Evolutionary conservation across 2,888 invertebrate genomes (phyloP).

Genomic region (Rhorus exstirpatorius): DNA sequence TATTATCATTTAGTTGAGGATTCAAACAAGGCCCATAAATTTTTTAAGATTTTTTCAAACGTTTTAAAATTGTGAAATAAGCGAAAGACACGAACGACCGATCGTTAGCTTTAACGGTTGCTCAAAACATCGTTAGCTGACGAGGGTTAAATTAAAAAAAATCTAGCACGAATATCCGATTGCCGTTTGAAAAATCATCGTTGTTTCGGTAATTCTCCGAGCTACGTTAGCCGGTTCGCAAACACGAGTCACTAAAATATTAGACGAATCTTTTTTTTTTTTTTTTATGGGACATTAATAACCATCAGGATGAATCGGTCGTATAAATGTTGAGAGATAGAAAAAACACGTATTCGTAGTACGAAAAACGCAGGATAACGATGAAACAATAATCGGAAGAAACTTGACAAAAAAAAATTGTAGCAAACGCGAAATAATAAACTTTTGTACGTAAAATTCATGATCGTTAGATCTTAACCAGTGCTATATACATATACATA

Average conservation of each 20-base stretch:
- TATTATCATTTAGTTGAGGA: too few species aligned
- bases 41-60: too few species aligned
- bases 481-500: constrained; percentile 4
- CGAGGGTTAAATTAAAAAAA: too few species aligned
- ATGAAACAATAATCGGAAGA: constrained; percentile 1
- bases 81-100: too few species aligned
- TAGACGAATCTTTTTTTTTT: constrained; percentile 30
- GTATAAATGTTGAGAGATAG: constrained; percentile 26
- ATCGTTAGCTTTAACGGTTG: too few species aligned
- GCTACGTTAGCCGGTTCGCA: not conserved
- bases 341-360: constrained; percentile 8
- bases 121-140: too few species aligned
- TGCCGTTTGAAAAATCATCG: not conserved
- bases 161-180: not conserved
- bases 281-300: constrained; percentile 60
- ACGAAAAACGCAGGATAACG: not conserved
- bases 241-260: not conserved
- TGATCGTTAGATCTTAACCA: constrained; percentile 38
- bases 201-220: not conserved
- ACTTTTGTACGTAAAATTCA: constrained; percentile 61
- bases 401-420: constrained; percentile 19
- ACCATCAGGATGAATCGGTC: constrained; percentile 39
- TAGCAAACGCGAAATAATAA: constrained; percentile 17
- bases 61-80: too few species aligned
- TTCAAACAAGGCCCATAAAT: too few species aligned